Percentiles rank a stretch among this genome's conserved stretches.
Evolutionary conservation across 2,113 vertebrate genomes (phyloP).

Genomic region (Indri indri): DNA sequence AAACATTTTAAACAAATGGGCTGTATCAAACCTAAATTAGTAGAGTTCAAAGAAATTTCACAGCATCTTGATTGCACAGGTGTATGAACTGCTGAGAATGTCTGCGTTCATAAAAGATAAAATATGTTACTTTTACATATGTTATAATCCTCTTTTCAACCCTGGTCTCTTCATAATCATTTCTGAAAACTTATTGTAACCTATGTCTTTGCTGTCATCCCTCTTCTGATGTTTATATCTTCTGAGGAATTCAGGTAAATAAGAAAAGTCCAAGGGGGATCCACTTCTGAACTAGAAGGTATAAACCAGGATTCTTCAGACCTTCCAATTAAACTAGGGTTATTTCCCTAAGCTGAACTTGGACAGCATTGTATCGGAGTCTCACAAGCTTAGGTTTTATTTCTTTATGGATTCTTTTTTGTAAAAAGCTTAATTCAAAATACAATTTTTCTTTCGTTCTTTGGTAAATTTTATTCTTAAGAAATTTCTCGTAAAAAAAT

Average conservation of each 20-base stretch:
- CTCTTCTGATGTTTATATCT: slow-evolving; percentile 20
- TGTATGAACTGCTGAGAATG: slow-evolving; percentile 69
- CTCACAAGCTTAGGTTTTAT: background rate
- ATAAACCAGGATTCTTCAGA: background rate
- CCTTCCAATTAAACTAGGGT: background rate
- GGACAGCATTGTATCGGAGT: background rate
- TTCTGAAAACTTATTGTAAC: background rate
- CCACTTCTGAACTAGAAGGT: slow-evolving; percentile 1
- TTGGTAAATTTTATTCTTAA: background rate
- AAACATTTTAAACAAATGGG: slow-evolving; percentile 83
- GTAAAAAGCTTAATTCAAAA: background rate
- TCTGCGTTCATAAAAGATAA: slow-evolving; percentile 57
- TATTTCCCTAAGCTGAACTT: background rate
- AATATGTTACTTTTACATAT: slow-evolving; percentile 26
- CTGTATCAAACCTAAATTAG: slow-evolving; percentile 78
- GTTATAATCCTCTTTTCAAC: slow-evolving; percentile 28
- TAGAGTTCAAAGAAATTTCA: slow-evolving; percentile 79
- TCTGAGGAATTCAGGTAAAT: slow-evolving; percentile 27
- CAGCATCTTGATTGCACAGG: slow-evolving; percentile 77
- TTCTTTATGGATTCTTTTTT: background rate
- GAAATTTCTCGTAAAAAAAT: background rate
- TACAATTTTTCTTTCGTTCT: background rate
- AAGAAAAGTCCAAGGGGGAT: background rate
- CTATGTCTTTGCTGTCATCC: background rate
- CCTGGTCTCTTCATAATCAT: background rate